phyloP scores from a whole-genome alignment of 2,113 vertebrate genomes.

The Sphyrna mokarran region DNA sequence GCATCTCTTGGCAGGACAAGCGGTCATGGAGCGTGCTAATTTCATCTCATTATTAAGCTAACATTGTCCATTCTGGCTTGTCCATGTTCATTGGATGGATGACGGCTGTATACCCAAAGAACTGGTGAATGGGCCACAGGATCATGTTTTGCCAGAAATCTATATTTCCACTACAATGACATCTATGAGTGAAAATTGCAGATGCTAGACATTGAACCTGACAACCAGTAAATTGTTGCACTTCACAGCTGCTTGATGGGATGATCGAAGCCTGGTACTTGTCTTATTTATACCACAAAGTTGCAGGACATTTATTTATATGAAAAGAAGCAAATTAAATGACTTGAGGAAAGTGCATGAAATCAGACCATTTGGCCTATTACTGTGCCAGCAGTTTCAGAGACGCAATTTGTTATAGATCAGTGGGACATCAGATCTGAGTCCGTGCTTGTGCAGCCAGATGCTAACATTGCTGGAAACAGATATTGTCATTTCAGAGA shows the following conservation, averaged over 20 bases:
- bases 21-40: neutral
- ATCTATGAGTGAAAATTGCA: neutral
- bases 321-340: neutral
- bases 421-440: neutral
- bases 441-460: constrained; percentile 8
- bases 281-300: neutral
- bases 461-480: neutral
- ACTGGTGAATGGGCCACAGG: neutral
- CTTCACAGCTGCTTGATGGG: neutral
- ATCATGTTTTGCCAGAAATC: neutral
- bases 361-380: neutral
- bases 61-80: neutral
- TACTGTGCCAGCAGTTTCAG: neutral
- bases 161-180: neutral
- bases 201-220: neutral
- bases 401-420: constrained; percentile 9
- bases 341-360: neutral
- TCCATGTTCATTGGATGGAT: neutral
- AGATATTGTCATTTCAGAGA: neutral
- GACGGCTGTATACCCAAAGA: neutral
- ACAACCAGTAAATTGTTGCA: neutral
- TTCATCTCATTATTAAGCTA: neutral
- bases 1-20: neutral
- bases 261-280: neutral
- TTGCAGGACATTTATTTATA: neutral